Percentiles rank a stretch among this genome's conserved stretches.
Evolutionary conservation across 1,140 invertebrate genomes (phyloP).

Genomic region (Dendrolimus punctatus): DNA sequence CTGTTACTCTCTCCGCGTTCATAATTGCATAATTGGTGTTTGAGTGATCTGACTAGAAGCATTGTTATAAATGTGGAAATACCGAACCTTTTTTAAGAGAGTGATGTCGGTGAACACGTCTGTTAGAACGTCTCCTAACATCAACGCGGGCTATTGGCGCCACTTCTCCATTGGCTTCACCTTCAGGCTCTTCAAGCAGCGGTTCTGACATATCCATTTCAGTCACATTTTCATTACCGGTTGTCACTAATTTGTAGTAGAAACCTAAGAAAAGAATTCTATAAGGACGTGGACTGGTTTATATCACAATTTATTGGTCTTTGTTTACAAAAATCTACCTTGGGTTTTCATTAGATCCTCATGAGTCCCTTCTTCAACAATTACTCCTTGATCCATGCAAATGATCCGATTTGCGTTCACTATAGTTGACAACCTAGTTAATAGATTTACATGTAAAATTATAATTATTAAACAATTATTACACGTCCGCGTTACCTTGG

Average conservation of each 20-base stretch:
- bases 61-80: background rate
- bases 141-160: slow-evolving; percentile 27
- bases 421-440: slow-evolving; percentile 83
- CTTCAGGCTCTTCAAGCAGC: slow-evolving; percentile 39
- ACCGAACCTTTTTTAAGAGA: slow-evolving; percentile 45
- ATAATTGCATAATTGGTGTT: no score
- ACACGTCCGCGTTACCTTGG: no score
- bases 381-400: slow-evolving; percentile 79
- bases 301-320: background rate
- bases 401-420: slow-evolving; percentile 85
- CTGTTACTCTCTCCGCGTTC: no score
- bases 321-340: slow-evolving; percentile 69
- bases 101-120: slow-evolving; percentile 40
- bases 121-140: slow-evolving; percentile 42
- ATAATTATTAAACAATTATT: background rate
- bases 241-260: slow-evolving; percentile 52
- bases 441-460: slow-evolving; percentile 12
- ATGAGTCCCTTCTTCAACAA: slow-evolving; percentile 86
- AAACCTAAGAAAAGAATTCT: slow-evolving; percentile 28
- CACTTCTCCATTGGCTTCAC: slow-evolving; percentile 21
- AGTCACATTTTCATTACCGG: slow-evolving; percentile 47
- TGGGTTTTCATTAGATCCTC: slow-evolving; percentile 83
- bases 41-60: no score
- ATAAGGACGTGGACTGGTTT: background rate
- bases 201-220: slow-evolving; percentile 42